A percentile compares a stretch with the other conserved stretches of the same genome.
phyloP scores from a whole-genome alignment of 2,797 vertebrate species.

The Sebastes glaucus region DNA sequence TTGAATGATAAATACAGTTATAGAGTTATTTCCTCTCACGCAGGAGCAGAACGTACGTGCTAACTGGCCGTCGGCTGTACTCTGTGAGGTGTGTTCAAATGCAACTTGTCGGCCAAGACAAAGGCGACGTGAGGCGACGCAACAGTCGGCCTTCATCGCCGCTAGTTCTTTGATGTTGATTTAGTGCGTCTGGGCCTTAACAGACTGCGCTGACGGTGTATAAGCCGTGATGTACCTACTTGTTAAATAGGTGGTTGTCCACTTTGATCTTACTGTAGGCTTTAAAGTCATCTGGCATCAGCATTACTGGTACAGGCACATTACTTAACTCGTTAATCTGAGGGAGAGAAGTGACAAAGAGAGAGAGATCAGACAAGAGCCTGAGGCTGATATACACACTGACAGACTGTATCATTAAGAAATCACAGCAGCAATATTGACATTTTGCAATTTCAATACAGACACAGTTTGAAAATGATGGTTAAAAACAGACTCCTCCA shows the following conservation, averaged over 20 bases:
- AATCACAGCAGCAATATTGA: background rate
- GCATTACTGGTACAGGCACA: conserved; percentile 94
- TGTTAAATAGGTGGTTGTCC: conserved; percentile 99
- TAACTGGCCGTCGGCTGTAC: too few relatives aligned
- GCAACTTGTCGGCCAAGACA: too few relatives aligned
- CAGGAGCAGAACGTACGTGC: too few relatives aligned
- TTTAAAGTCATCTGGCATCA: conserved; percentile 98
- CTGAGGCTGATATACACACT: background rate
- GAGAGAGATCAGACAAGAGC: conserved; percentile 26
- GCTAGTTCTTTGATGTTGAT: too few relatives aligned
- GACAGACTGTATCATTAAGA: background rate
- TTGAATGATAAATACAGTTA: too few relatives aligned
- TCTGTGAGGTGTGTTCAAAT: too few relatives aligned
- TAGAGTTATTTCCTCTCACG: too few relatives aligned
- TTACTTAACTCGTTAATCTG: conserved; percentile 96
- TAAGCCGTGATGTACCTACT: conserved; percentile 83
- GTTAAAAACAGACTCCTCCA: conserved; percentile 4
- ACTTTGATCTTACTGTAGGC: conserved; percentile 98
- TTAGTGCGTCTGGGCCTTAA: background rate
- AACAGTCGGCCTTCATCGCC: too few relatives aligned
- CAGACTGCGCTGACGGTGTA: background rate
- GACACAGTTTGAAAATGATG: background rate
- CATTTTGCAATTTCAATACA: background rate
- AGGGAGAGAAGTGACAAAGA: conserved; percentile 44
- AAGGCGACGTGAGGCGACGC: too few relatives aligned